Base-by-base conservation (phyloP, 2,888 invertebrate species). In the Lissocephala sabroskyi region DNA sequence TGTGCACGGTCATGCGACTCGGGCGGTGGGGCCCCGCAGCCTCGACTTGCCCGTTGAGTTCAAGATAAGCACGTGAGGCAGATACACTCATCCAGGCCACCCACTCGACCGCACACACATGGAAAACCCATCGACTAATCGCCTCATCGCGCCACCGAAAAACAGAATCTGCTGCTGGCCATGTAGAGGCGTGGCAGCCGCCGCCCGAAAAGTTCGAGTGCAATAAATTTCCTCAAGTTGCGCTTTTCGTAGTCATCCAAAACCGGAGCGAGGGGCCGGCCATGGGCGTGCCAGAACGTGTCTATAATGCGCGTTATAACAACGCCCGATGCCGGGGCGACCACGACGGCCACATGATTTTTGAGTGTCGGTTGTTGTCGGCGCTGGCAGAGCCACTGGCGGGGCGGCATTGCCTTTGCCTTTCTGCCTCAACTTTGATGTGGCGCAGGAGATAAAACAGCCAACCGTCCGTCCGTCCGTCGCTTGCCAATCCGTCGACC, bases 201-300 rank as follows among this genome's bases (percentile, higher is more conserved):
- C 33, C 48, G 39, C 51, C 35, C 17, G 17, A 14, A 41, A 48
- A 62, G 57, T 57, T 59, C 39, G 65, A 76, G 61, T 61, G 79
- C 76, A 78, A 73, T 73, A 73, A 78, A 76, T 78, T 68, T 52
- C 17, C 59, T 65, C 73, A 75, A 73, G 70, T 76, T 73, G 73
- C 74, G 62, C 76, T 73, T 73, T 73, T 78, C 52, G 58, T 50
- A 53, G 45, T 37, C 51, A 16, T 16, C 16, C 16, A 1, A 13
- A 3, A 35, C 40, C 26, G 30, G 30, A 10, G 13, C 35, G 35
- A 14, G 16, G 23, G 23, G 4, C 4, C 52, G 37, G 37, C 48
- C 10, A 42, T 51, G 75, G 77, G 77, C 66, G 74, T 76, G 63
- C 42, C 59, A 37, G 14, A 47, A 62, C 73, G 78, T 73, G 76